Percentiles rank a stretch among this genome's conserved stretches.
phyloP scores from a whole-genome alignment of 2,113 vertebrate species.

The Elephantulus edwardii region DNA sequence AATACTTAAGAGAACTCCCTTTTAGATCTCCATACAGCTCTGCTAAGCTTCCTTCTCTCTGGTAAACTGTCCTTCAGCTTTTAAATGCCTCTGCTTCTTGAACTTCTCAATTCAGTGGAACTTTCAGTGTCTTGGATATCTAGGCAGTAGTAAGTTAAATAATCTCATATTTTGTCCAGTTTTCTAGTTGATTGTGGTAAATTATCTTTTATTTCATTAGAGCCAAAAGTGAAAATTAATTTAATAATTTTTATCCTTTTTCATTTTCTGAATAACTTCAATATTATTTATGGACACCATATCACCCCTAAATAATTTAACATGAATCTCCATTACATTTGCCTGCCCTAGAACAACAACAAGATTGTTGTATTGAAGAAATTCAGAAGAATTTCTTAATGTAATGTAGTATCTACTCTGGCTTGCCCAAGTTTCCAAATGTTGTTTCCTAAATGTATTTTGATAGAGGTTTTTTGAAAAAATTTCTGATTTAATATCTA shows the following conservation, averaged over 20 bases:
- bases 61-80: background rate
- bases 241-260: background rate
- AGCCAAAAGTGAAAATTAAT: background rate
- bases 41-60: background rate
- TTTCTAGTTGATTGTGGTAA: background rate
- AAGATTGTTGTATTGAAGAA: background rate
- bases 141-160: no score
- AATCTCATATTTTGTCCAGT: background rate
- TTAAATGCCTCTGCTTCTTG: background rate
- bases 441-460: background rate
- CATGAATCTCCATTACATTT: background rate
- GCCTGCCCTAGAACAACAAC: background rate
- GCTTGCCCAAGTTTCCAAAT: slow-evolving; percentile 26
- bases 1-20: no score
- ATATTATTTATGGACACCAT: background rate
- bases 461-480: background rate
- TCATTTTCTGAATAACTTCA: background rate
- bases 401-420: background rate
- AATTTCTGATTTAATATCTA: background rate
- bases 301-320: no score
- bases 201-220: background rate
- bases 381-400: slow-evolving; percentile 20
- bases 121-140: no score
- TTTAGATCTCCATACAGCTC: background rate
- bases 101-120: background rate